Percentiles rank a stretch among this genome's conserved stretches.
Conservation (phyloP, 1,140 invertebrate genomes). For the Pachypeltis micranthus region DNA sequence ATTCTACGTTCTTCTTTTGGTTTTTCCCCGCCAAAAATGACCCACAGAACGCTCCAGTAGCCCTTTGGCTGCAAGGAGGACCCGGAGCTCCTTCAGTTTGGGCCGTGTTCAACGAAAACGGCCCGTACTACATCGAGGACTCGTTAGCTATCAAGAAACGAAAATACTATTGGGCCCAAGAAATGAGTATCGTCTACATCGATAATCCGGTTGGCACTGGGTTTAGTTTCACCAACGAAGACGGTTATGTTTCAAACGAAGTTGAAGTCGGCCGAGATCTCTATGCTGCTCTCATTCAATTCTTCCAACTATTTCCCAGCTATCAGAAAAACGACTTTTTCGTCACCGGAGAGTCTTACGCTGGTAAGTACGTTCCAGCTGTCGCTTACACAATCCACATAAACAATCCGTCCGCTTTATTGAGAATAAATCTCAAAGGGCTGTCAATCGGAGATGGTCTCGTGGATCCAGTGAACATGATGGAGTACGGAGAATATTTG, state of each 20-base stretch:
- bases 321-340: conserved; percentile 25
- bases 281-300: conserved; percentile 51
- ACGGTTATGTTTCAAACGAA: conserved; percentile 55
- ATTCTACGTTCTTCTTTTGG: conserved; percentile 81
- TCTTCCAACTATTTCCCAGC: conserved; percentile 49
- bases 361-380: conserved; percentile 43
- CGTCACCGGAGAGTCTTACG: conserved; percentile 44
- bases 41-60: conserved; percentile 37
- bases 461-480: conserved; percentile 48
- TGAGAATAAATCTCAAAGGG: conserved; percentile 33
- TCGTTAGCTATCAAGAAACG: conserved; percentile 38
- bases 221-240: conserved; percentile 54
- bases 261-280: conserved; percentile 52
- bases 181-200: conserved; percentile 67
- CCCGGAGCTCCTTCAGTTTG: conserved; percentile 69
- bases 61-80: conserved; percentile 76
- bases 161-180: conserved; percentile 55
- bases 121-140: conserved; percentile 10
- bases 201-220: conserved; percentile 80
- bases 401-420: conserved; percentile 19
- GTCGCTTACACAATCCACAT: conserved; percentile 39
- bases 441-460: conserved; percentile 55
- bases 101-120: conserved; percentile 67
- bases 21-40: conserved; percentile 48
- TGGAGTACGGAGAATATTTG: conserved; percentile 50